Base-by-base conservation (phyloP, 2,797 vertebrate genomes). In the Pelodytes ibericus region DNA sequence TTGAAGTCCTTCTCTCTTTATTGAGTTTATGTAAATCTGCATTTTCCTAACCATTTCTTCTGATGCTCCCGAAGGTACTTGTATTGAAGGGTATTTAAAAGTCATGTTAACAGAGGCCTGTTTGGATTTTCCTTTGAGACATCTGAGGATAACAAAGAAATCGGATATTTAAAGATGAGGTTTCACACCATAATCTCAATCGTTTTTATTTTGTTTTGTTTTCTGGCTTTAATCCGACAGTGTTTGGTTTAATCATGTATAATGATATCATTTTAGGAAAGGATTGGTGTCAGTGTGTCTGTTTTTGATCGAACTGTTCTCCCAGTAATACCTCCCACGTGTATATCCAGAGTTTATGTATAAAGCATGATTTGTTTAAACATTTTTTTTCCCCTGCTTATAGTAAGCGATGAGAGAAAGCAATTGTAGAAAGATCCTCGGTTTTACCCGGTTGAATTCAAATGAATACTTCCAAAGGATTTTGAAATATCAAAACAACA, bases 241-340 rank as follows among this genome's bases (percentile, higher is more conserved):
- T 25, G 49, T 53, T 53, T 20, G n/a, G 49, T 53, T 20, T 53
- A 53, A 53, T 53, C 49, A 16, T 53, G 9, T 53, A 22, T 53
- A 53, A 53, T 53, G 1, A 53, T 22, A 20, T 53, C 49, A 53
- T 53, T 53, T 53, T 53, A 24, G n/a, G 49, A 24, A 53, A 24
- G 5, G 22, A 24, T 24, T 11, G 49, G 49, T 64, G 62, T 64
- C 62, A 64, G 62, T 16, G 26, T 64, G 26, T 64, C 62, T 64
- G 62, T 16, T 64, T 64, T 41, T 26, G 44, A 44, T 64, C 62
- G 24, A 41, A 25, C 33, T 10, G 2, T 15, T 11, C 25, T 20
- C 33, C 33, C 25, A 64, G 62, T 13, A 64, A 39, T 64, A 25
- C 62, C 36, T 64, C 62, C 62, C 62, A 44, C 33, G 36, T 64